Conservation (phyloP, 2,888 invertebrate species). For the Sesia apiformis region DNA sequence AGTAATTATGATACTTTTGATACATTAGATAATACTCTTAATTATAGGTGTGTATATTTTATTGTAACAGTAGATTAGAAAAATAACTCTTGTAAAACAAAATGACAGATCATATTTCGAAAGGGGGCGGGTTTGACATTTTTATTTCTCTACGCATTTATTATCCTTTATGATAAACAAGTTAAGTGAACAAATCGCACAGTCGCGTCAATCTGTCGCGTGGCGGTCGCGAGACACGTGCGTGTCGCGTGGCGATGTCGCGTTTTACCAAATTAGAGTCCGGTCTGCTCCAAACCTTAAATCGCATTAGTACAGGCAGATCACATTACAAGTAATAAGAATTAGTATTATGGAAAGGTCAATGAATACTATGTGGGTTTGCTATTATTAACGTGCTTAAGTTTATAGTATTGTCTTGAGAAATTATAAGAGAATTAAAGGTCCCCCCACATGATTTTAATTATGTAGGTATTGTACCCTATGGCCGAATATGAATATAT, state of each 20-base stretch:
- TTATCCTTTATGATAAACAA: constrained; percentile 50
- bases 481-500: too few relatives aligned
- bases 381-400: too few relatives aligned
- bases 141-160: constrained; percentile 40
- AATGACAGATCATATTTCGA: neutral
- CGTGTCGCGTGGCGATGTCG: constrained; percentile 36
- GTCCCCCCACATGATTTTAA: too few relatives aligned
- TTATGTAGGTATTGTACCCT: too few relatives aligned
- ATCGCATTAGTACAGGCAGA: constrained; percentile 36
- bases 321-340: constrained; percentile 31
- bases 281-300: constrained; percentile 53
- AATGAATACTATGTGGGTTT: neutral
- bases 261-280: constrained; percentile 66
- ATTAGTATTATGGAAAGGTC: neutral
- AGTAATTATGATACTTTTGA: too few relatives aligned
- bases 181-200: constrained; percentile 65
- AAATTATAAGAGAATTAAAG: too few relatives aligned
- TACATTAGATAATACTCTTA: too few relatives aligned
- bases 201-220: constrained; percentile 53
- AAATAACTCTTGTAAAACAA: neutral
- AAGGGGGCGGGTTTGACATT: constrained; percentile 24
- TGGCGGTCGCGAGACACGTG: constrained; percentile 46
- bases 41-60: too few relatives aligned
- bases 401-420: too few relatives aligned
- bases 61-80: too few relatives aligned